A percentile compares a stretch with the other conserved stretches of the same genome.
These are phyloP conservation scores for Poecilia velifera DNA, from an alignment of 2,797 vertebrate species.

Conservation along the genomic window DNA sequence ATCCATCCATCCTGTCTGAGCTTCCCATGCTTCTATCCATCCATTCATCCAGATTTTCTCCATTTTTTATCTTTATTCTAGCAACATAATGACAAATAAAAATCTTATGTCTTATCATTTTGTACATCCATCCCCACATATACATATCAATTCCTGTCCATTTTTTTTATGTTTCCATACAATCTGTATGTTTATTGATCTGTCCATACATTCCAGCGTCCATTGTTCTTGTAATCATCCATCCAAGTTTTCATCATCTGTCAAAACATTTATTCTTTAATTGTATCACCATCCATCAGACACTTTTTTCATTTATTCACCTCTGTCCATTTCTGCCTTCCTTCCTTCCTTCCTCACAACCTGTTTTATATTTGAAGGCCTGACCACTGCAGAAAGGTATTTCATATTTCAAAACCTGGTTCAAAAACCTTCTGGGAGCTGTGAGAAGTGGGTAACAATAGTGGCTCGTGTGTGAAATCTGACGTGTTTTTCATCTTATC, in stretches of 20 bases:
- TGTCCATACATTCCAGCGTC: no score
- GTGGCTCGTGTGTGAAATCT: not conserved
- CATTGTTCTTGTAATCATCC: not conserved
- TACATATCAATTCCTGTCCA: no score
- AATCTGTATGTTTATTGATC: no score
- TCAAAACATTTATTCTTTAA: not conserved
- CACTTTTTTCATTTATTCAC: not conserved
- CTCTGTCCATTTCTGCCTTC: not conserved
- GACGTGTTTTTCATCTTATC: slow-evolving; percentile 34
- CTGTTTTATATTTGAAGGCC: not conserved
- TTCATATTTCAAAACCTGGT: not conserved
- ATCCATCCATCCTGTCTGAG: not conserved
- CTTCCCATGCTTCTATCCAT: not conserved
- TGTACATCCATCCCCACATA: no score
- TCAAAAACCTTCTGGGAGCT: slow-evolving; percentile 15
- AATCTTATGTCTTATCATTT: no score
- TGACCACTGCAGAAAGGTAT: not conserved
- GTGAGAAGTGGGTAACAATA: slow-evolving; percentile 10
- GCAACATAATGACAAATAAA: no score
- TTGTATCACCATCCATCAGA: not conserved
- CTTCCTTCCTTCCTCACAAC: not conserved
- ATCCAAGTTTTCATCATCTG: not conserved
- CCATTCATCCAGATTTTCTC: no score
- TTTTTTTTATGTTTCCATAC: no score
- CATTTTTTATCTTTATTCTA: no score